Base-by-base conservation (phyloP, 2,797 vertebrate genomes). In the Sebastes minor region DNA sequence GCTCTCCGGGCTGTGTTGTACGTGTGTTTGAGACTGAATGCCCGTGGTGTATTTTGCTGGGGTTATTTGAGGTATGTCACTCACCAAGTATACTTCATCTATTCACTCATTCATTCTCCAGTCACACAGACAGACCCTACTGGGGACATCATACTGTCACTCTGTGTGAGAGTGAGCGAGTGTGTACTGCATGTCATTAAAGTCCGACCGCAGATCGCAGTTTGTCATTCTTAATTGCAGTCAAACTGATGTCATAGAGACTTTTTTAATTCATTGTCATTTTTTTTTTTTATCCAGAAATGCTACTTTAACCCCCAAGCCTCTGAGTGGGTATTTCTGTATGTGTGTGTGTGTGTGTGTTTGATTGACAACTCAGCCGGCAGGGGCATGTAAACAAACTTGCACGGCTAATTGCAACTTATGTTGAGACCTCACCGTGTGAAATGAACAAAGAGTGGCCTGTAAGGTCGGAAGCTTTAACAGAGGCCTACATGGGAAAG, bases 141-240 rank as follows among this genome's bases (percentile, higher is more conserved):
- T 53, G 63, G n/a, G 60, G 38, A 68, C 59, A 53, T 68, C 38
- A 55, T 60, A 66, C 70, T 71, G 65, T 67, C 46, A 62, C 18
- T 69, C 53, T 59, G 35, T 32, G 42, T 59, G 38, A 60, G 33
- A 63, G 20, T 61, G 25, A 70, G 18, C 9, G 1, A 55, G 57
- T 53, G 32, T 46, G 20, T 76, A 14, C 30, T 38, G 7, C 46
- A 20, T 27, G 66, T 60, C 61, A 75, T 75, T 59, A 70, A 64
- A 64, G 22, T 63, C 52, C 22, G 18, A 25, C 10, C 8, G 1
- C 3, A 68, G 27, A 27, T 69, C 71, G 62, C 57, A 63, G 46
- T 46, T 27, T 61, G 13, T 35, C 25, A 46, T 46, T 55, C 16
- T 68, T 57, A 46, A 46, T 62, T 71, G 60, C 66, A 64, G 52